A percentile compares a stretch with the other conserved stretches of the same genome.
phyloP scores from a whole-genome alignment of 2,113 vertebrate genomes.

The Gnathonemus longibarbis region DNA sequence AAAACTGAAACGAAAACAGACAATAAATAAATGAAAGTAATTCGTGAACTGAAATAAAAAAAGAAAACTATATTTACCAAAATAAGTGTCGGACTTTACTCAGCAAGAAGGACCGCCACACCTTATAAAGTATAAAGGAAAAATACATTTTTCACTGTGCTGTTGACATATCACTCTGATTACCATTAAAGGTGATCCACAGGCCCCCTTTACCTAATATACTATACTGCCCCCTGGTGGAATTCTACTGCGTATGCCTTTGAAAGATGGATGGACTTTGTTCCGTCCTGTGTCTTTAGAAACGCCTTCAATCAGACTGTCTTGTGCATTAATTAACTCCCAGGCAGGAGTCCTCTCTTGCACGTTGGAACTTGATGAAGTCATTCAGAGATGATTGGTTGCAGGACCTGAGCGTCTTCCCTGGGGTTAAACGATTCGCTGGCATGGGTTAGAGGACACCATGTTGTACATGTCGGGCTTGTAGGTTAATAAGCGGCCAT shows the following conservation, averaged over 20 bases:
- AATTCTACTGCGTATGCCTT: neutral
- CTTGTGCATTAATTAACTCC: neutral
- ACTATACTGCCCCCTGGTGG: neutral
- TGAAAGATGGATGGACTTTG: neutral
- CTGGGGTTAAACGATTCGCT: neutral
- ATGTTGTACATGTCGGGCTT: neutral
- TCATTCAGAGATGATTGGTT: neutral
- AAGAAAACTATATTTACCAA: too few species aligned
- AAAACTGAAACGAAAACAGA: too few species aligned
- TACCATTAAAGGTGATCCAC: neutral
- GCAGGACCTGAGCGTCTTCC: neutral
- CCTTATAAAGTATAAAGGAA: neutral
- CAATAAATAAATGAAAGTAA: too few species aligned
- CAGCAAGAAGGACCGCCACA: too few species aligned
- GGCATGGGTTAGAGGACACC: neutral
- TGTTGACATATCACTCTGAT: neutral
- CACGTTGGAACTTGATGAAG: neutral
- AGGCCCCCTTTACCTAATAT: neutral
- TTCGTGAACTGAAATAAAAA: too few species aligned
- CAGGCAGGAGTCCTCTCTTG: neutral
- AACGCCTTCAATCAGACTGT: neutral
- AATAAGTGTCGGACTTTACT: too few species aligned
- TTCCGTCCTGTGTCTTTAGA: neutral
- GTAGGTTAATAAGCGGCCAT: neutral
- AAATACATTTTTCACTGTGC: neutral